Percentiles rank a stretch among this genome's conserved stretches.
phyloP scores from a whole-genome alignment of 2,797 vertebrate species.

The Pteropus rufus region DNA sequence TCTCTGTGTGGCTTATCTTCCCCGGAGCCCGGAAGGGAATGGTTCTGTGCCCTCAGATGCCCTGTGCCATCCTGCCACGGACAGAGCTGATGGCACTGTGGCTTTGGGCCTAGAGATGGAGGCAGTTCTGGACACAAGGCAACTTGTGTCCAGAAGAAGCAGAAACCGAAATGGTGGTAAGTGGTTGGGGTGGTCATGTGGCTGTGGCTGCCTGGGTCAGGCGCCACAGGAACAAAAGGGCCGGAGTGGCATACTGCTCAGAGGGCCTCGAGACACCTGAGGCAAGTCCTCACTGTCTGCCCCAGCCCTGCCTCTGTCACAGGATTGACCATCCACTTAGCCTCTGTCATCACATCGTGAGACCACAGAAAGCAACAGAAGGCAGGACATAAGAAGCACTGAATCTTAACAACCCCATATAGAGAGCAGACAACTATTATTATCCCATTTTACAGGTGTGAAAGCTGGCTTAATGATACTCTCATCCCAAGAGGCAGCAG shows the following conservation, averaged over 20 bases:
- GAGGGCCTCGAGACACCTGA: neutral
- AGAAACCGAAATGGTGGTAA: neutral
- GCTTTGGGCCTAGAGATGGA: neutral
- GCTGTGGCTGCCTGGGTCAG: neutral
- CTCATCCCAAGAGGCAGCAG: neutral
- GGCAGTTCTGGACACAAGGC: neutral
- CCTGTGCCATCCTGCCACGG: neutral
- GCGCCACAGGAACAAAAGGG: neutral
- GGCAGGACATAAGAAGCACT: neutral
- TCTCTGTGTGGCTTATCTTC: neutral
- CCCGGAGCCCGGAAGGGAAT: neutral
- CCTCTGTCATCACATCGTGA: neutral
- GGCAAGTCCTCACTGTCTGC: neutral
- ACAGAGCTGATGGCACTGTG: neutral
- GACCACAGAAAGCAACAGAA: neutral
- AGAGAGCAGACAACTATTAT: neutral
- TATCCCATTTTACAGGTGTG: neutral
- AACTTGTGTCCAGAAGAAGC: neutral
- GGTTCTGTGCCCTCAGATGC: too few relatives aligned
- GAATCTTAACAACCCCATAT: neutral
- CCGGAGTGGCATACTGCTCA: too few relatives aligned
- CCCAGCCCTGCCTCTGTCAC: neutral
- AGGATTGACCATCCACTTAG: neutral
- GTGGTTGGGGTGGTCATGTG: neutral
- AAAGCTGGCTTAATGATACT: neutral